phyloP scores from a whole-genome alignment of 2,888 invertebrate genomes.

The Seira musarum region DNA sequence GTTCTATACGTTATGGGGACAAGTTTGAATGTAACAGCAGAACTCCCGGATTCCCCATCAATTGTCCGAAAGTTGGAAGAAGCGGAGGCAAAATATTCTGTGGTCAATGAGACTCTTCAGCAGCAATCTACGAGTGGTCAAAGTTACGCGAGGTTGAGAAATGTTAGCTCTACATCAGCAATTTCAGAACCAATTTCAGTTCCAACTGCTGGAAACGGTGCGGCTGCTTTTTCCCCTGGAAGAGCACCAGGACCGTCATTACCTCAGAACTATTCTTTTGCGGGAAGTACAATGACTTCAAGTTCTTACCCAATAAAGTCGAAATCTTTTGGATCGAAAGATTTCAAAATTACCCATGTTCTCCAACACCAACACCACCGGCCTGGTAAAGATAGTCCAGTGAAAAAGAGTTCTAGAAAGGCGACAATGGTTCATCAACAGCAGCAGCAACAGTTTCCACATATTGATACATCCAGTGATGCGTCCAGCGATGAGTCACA shows the following conservation, averaged over 20 bases:
- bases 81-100: conserved; percentile 57
- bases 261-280: conserved; percentile 55
- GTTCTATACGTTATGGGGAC: conserved; percentile 69
- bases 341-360: conserved; percentile 42
- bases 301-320: conserved; percentile 56
- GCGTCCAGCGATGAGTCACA: conserved; percentile 69
- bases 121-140: conserved; percentile 24
- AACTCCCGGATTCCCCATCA: conserved; percentile 67
- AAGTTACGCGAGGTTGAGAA: conserved; percentile 26
- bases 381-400: conserved; percentile 54
- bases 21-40: conserved; percentile 64
- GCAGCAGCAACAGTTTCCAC: background rate
- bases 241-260: conserved; percentile 20
- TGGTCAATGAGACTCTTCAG: conserved; percentile 52
- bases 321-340: conserved; percentile 57
- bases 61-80: conserved; percentile 62
- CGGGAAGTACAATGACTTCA: conserved; percentile 39
- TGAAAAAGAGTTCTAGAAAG: conserved; percentile 48
- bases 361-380: conserved; percentile 22
- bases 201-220: conserved; percentile 34
- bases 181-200: conserved; percentile 60
- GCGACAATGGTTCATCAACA: conserved; percentile 21
- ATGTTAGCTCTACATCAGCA: conserved; percentile 55
- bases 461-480: conserved; percentile 63
- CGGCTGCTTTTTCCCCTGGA: conserved; percentile 22